A percentile compares a stretch with the other conserved stretches of the same genome.
Evolutionary conservation across 2,797 vertebrate species (phyloP).

Genomic region (Gambusia yucatana): DNA sequence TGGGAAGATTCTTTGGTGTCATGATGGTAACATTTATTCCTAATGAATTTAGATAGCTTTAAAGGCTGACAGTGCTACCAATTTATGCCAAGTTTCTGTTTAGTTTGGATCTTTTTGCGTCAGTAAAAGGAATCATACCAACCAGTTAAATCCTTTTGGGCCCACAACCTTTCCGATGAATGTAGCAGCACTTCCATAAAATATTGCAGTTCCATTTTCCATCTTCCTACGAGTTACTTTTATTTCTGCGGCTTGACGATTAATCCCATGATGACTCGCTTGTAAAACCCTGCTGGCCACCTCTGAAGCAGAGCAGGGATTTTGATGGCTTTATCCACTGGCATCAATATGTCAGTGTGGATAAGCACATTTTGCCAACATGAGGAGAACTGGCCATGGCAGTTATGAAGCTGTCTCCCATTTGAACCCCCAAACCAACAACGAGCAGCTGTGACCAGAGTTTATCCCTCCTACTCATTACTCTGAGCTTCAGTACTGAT

Average conservation of each 20-base stretch:
- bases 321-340: constrained; percentile 61
- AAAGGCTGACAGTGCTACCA: constrained; percentile 2
- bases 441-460: constrained; percentile 40
- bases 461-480: constrained; percentile 36
- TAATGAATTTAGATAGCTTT: constrained; percentile 2
- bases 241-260: constrained; percentile 59
- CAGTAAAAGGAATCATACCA: constrained; percentile 24
- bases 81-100: constrained; percentile 22
- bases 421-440: constrained; percentile 60
- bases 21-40: constrained; percentile 4
- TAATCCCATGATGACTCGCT: constrained; percentile 60
- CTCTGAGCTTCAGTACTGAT: constrained; percentile 53
- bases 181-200: constrained; percentile 59
- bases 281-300: constrained; percentile 60
- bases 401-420: constrained; percentile 58
- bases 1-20: not conserved
- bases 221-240: constrained; percentile 66
- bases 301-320: constrained; percentile 40
- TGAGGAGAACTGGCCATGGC: constrained; percentile 58
- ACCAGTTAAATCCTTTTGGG: constrained; percentile 43
- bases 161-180: constrained; percentile 43
- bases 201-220: constrained; percentile 64
- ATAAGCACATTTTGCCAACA: constrained; percentile 63
- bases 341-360: constrained; percentile 59
- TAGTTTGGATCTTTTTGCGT: constrained; percentile 36